Conservation (phyloP, 2,113 vertebrate species). For the Tretioscincus oriximinensis region DNA sequence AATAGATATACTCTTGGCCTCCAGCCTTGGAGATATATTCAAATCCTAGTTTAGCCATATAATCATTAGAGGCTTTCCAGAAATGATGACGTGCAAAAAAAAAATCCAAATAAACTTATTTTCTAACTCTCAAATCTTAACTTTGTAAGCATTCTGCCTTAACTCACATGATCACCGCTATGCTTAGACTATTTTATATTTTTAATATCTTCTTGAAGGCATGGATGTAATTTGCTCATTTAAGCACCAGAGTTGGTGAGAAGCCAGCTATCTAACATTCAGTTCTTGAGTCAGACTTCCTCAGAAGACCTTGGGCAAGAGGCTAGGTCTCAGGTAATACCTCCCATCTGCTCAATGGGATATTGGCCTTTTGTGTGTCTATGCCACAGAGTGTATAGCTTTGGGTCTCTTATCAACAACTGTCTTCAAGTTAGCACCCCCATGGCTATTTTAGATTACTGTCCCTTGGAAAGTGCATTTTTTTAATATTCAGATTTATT, state of each 20-base stretch:
- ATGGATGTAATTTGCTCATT: not conserved
- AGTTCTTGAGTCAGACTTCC: not conserved
- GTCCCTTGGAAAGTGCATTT: slow-evolving; percentile 10
- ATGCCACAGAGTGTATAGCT: not conserved
- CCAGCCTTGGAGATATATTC: not conserved
- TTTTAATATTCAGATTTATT: slow-evolving; percentile 37
- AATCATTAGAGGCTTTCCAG: not conserved
- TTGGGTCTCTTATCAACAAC: not conserved
- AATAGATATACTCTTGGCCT: not conserved
- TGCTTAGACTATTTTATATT: not conserved
- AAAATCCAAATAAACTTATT: not conserved
- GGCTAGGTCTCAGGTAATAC: not conserved
- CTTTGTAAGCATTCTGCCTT: not conserved
- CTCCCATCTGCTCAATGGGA: slow-evolving; percentile 10
- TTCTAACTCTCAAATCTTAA: not conserved
- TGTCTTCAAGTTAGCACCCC: slow-evolving; percentile 11
- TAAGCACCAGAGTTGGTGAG: not conserved
- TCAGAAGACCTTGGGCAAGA: not conserved
- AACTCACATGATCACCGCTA: not conserved
- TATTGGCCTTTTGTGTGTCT: not conserved
- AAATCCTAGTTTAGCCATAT: not conserved
- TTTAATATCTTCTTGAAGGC: not conserved
- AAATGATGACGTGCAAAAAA: slow-evolving; percentile 18
- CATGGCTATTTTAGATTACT: slow-evolving; percentile 3
- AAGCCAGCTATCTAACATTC: not conserved